Percentiles rank a stretch among this genome's conserved stretches.
Evolutionary conservation across 2,888 invertebrate species (phyloP).

Genomic region (Rotaria macrura): DNA sequence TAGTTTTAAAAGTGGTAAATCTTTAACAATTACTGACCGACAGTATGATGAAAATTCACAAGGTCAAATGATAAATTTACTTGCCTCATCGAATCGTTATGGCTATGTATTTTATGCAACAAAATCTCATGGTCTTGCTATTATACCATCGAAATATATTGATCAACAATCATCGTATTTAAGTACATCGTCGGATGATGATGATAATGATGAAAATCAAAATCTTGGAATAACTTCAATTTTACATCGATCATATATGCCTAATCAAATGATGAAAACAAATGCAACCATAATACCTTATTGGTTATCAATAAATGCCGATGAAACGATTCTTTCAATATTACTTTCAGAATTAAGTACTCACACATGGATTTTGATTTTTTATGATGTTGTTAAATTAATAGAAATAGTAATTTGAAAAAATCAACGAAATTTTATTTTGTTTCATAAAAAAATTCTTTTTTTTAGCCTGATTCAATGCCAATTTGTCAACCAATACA

Average conservation of each 20-base stretch:
- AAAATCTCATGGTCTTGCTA: not conserved
- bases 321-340: not conserved
- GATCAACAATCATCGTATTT: not conserved
- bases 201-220: not conserved
- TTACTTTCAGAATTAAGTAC: not conserved
- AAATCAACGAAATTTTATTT: not conserved
- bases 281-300: not conserved
- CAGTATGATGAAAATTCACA: not conserved
- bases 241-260: not conserved
- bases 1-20: not conserved
- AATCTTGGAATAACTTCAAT: not conserved
- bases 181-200: not conserved
- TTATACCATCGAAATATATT: not conserved
- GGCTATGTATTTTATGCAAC: not conserved
- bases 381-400: not conserved
- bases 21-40: not conserved
- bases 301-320: not conserved
- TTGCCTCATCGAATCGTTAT: not conserved
- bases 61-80: not conserved
- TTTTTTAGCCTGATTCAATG: not conserved
- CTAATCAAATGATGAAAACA: not conserved
- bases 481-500: not conserved
- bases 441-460: not conserved
- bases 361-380: not conserved
- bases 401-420: not conserved